Percentiles rank a stretch among this genome's conserved stretches.
Conservation (phyloP, 2,113 vertebrate species). For the Chrysemys picta region DNA sequence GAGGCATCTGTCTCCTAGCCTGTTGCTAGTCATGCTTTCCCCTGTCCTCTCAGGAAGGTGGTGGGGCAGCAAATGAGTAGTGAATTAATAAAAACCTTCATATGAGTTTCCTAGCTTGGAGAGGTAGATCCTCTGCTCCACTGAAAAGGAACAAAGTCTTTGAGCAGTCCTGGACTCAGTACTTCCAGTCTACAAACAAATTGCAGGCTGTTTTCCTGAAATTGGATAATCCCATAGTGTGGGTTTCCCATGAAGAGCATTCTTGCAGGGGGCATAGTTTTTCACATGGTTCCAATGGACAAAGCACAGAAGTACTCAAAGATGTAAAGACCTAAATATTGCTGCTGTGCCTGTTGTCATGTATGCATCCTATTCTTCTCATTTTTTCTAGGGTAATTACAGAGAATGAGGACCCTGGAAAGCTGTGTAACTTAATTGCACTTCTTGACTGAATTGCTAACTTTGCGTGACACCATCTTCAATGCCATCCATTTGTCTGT, state of each 20-base stretch:
- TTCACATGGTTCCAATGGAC: not conserved
- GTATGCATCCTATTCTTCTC: not conserved
- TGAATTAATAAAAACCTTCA: not conserved
- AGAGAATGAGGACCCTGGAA: not conserved
- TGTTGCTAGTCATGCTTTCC: not conserved
- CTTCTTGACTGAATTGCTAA: not conserved
- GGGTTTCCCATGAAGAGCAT: not conserved
- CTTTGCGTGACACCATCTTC: not conserved
- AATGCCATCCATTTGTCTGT: not conserved
- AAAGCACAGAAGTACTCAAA: not conserved
- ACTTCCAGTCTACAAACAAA: not conserved
- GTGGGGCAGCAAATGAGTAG: not conserved
- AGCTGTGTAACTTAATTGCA: not conserved
- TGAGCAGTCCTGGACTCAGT: not conserved
- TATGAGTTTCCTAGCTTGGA: slow-evolving; percentile 15
- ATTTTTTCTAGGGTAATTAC: not conserved
- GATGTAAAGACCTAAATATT: not conserved
- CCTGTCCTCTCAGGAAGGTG: not conserved
- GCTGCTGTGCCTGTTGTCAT: not conserved
- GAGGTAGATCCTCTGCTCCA: slow-evolving; percentile 12
- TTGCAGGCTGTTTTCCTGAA: not conserved
- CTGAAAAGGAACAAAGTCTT: slow-evolving; percentile 22
- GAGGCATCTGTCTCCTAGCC: not conserved
- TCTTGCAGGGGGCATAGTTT: not conserved
- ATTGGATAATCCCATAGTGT: not conserved